Percentiles rank a stretch among this genome's conserved stretches.
phyloP scores from a whole-genome alignment of 2,113 vertebrate genomes.

The Alligator mississippiensis region DNA sequence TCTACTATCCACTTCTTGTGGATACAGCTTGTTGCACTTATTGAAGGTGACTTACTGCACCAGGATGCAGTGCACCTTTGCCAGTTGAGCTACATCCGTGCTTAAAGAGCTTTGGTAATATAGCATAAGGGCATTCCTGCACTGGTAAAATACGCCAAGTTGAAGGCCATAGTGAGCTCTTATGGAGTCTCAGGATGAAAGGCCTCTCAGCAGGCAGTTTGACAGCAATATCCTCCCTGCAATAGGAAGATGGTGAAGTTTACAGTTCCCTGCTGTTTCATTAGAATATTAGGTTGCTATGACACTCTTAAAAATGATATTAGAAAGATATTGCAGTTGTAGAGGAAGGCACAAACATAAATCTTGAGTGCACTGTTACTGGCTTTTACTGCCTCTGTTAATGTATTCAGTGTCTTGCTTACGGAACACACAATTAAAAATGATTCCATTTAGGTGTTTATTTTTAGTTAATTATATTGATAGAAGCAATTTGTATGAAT shows the following conservation, averaged over 20 bases:
- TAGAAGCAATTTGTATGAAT: background rate
- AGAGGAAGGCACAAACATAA: background rate
- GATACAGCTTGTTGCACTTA: too few species aligned
- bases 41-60: too few species aligned
- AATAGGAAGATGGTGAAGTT: background rate
- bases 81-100: too few species aligned
- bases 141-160: fast-evolving
- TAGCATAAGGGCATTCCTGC: too few species aligned
- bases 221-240: background rate
- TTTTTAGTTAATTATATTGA: background rate
- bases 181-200: fast-evolving
- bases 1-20: too few species aligned
- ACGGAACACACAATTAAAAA: background rate
- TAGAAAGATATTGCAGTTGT: background rate
- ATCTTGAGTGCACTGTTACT: background rate
- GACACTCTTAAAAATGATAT: background rate
- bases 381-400: background rate
- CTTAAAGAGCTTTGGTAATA: too few species aligned
- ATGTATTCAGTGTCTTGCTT: background rate
- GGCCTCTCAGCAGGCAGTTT: background rate
- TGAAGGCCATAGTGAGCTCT: too few species aligned
- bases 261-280: background rate
- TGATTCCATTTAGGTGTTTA: background rate
- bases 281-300: background rate
- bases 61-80: too few species aligned